Base-by-base conservation (phyloP, 2,888 invertebrate species). In the Eupelmus urozonus region DNA sequence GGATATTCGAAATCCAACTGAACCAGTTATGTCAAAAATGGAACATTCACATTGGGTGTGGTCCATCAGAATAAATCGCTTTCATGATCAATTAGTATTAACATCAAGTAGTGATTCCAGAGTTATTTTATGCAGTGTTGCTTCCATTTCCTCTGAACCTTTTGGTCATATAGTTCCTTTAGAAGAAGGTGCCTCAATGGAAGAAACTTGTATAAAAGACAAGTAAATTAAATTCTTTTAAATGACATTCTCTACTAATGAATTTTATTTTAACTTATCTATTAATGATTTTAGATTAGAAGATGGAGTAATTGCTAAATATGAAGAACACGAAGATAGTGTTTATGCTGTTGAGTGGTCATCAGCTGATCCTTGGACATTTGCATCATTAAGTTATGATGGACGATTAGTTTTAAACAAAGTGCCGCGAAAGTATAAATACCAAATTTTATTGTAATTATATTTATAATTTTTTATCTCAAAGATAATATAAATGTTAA, bases 321-420 rank as follows among this genome's bases (percentile, higher is more conserved):
- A 97, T 87, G 98, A 99, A 88, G 97, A 98, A 84, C 98, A 99
- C 87, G 99, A 99, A 89, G 99, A 99, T 90, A 97, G 97, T 5
- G 98, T 99, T 18, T 99, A 98, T 91, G 96, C 96, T 86, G 97
- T 96, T 0, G 98, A 98, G 90, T 99, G 99, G 99, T 98, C 98
- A 80, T 94, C 96, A 25, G 96, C 97, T 27, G 99, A 99, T 91
- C 98, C 99, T 16, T 99, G 99, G 99, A 95, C 97, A 76, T 99
- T 98, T 92, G 99, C 99, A n/a, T 98, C 98, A 0, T 92, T 98
- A 0, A 98, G 98, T 88, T 98, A 98, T 89, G 99, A 99, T 90
- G 99, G 99, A 0, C 91, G 99, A 65, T 93, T 99, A 20, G 95
- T 99, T 63, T 94, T 99, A 49, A 97, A 98, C 53, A 92, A 96